Conservation (phyloP, 2,113 vertebrate species). For the Gallinago paraguaiae region DNA sequence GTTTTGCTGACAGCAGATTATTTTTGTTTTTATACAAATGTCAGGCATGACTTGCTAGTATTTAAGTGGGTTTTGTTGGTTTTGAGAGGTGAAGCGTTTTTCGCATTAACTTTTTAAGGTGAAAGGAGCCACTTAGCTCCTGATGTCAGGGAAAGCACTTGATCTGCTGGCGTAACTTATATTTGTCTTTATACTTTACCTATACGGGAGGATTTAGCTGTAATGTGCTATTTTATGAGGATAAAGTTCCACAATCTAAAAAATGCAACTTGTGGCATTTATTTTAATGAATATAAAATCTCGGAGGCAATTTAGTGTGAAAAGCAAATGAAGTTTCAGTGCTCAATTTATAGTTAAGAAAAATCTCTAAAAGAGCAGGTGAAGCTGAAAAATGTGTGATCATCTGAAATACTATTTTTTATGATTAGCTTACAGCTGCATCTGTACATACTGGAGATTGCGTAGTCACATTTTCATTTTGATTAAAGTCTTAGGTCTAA, state of each 20-base stretch:
- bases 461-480: background rate
- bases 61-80: constrained; percentile 75
- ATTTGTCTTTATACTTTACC: constrained; percentile 47
- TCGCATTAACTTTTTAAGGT: constrained; percentile 10
- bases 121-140: constrained; percentile 14
- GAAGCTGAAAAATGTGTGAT: constrained; percentile 50
- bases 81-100: constrained; percentile 46
- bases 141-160: constrained; percentile 11
- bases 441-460: background rate
- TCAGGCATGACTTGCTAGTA: constrained; percentile 81
- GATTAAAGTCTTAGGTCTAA: background rate
- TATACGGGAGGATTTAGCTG: background rate
- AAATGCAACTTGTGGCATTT: constrained; percentile 9
- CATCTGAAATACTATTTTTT: constrained; percentile 40
- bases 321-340: constrained; percentile 51
- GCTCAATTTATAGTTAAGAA: constrained; percentile 54
- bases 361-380: constrained; percentile 47
- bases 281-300: constrained; percentile 52
- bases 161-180: background rate
- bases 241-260: constrained; percentile 25
- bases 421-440: background rate
- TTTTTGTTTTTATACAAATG: constrained; percentile 89
- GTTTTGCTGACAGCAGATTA: constrained; percentile 90
- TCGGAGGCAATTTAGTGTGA: constrained; percentile 51
- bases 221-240: background rate